Conservation (phyloP, 2,888 invertebrate species). For the Cyclophora punctaria region DNA sequence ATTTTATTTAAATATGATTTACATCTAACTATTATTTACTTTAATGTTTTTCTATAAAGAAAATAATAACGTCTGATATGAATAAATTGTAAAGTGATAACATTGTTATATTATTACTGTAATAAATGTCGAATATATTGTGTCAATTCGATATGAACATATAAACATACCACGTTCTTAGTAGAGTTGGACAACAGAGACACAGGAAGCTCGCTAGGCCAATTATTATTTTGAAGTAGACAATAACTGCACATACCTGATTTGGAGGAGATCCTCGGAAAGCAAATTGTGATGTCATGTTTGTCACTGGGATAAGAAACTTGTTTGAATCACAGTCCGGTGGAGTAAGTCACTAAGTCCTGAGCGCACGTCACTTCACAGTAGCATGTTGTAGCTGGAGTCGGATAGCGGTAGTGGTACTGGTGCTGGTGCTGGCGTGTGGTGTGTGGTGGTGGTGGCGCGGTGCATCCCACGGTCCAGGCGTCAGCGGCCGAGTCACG, state of each 20-base stretch:
- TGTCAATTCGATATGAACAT: background rate
- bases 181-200: slow-evolving; percentile 3
- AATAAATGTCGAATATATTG: too few species aligned
- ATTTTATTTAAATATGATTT: too few species aligned
- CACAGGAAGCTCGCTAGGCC: slow-evolving; percentile 35
- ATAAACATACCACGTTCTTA: slow-evolving; percentile 14
- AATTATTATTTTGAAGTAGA: slow-evolving; percentile 12
- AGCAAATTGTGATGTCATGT: slow-evolving; percentile 71
- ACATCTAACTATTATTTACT: too few species aligned
- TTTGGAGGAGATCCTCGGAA: slow-evolving; percentile 72
- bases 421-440: slow-evolving; percentile 30
- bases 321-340: slow-evolving; percentile 41
- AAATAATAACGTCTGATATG: slow-evolving; percentile 1
- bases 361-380: slow-evolving; percentile 61
- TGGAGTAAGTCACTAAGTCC: slow-evolving; percentile 46
- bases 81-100: slow-evolving; percentile 4
- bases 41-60: too few species aligned
- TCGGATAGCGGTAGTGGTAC: slow-evolving; percentile 24
- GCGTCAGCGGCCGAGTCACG: slow-evolving; percentile 34
- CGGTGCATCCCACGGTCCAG: slow-evolving; percentile 30
- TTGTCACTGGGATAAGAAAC: slow-evolving; percentile 43
- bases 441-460: slow-evolving; percentile 21
- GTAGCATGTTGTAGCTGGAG: slow-evolving; percentile 49
- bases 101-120: background rate
- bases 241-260: slow-evolving; percentile 48